Percentiles rank a stretch among this genome's conserved stretches.
Conservation (phyloP, 2,113 vertebrate species). For the Halichoerus grypus region DNA sequence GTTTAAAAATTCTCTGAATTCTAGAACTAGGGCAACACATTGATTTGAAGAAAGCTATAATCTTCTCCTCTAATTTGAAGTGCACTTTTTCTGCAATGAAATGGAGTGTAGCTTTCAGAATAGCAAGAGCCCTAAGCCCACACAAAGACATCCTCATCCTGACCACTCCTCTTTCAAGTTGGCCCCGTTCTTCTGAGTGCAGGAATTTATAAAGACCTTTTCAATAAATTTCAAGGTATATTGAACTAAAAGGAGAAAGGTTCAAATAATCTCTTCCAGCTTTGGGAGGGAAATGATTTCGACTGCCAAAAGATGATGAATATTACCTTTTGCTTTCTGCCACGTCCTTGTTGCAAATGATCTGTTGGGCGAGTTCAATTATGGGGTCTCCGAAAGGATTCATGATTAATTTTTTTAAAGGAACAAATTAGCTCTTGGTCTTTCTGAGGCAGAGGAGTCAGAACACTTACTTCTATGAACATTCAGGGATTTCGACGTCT, state of each 20-base stretch:
- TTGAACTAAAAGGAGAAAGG: conserved; percentile 25
- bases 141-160: neutral
- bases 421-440: conserved; percentile 69
- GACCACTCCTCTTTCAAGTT: neutral
- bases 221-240: conserved; percentile 50
- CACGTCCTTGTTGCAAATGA: conserved; percentile 10
- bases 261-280: conserved; percentile 48
- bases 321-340: conserved; percentile 44
- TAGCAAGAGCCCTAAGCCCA: conserved; percentile 45
- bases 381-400: conserved; percentile 47
- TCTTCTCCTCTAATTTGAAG: conserved; percentile 73
- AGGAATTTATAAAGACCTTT: conserved; percentile 52
- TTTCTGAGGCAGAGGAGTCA: conserved; percentile 45
- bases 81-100: conserved; percentile 32
- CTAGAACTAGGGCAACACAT: conserved; percentile 69
- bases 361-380: conserved; percentile 55
- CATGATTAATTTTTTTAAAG: conserved; percentile 74
- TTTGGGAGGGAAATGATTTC: conserved; percentile 42
- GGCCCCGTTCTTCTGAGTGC: conserved; percentile 15
- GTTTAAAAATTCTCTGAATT: conserved; percentile 70
- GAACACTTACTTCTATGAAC: neutral
- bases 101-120: conserved; percentile 54
- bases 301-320: neutral
- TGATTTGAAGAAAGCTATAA: conserved; percentile 74
- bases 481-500: conserved; percentile 7